Evolutionary conservation across 2,888 invertebrate species (phyloP), one percentile per base, ranked within the genome.

Genomic region (Eristalis intricaria): DNA sequence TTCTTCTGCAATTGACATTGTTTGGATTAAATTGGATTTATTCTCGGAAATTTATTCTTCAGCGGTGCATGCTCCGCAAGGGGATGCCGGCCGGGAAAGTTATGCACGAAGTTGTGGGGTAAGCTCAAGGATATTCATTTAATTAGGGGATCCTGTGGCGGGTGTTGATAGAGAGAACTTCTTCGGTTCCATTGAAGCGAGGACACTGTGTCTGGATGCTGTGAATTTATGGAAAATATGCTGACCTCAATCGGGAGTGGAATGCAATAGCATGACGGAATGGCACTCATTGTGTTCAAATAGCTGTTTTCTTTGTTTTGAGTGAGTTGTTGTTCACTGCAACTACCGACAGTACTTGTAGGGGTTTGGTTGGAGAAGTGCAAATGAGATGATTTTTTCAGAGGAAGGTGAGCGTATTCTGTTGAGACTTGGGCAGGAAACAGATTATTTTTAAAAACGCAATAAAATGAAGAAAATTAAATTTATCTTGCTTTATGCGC

Each of bases 11-110:
- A 50, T 68, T 56, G 29, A 19, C 13, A 35, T 35, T 43, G 43
- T 68, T 68, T 15, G 29, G 29, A 19, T 68, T 11, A 26, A 29
- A 29, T 26, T n/a, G n/a, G 29, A 1, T 66, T 43, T n/a, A n/a
- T n/a, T n/a, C n/a, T n/a, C n/a, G n/a, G n/a, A 26, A 66, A 66
- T 66, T 66, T 29, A 66, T 43, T 50, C 50, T 50, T 19, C 32
- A 19, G 7, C 19, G 43, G 43, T 50, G 50, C 50, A 50, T 50
- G 8, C 8, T 19, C 50, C 4, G 19, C 50, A 50, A 5, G 5
- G 7, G n/a, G n/a, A n/a, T 15, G n/a, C 43, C 15, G 15, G 15
- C 15, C 43, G 15, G 2, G 8, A 8, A 5, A 50, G 50, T 50
- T 50, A 19, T 50, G 19, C 50, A 50, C 19, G n/a, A 19, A 50